These are phyloP conservation scores for Julus scandinavius DNA, from an alignment of 2,888 invertebrate species.

Conservation along the genomic window DNA sequence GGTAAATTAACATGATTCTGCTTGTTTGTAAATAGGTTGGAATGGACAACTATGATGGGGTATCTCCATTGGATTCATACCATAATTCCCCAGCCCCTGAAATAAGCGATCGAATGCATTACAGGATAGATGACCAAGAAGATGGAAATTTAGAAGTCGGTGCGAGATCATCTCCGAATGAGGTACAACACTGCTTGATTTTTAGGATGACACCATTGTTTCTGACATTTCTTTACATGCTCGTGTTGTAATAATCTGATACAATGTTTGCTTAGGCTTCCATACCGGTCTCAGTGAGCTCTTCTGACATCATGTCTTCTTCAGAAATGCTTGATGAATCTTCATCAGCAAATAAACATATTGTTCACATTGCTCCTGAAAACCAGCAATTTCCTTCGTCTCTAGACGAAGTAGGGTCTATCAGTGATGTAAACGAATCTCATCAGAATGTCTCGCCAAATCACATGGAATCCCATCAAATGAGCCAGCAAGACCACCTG, in stretches of 20 bases:
- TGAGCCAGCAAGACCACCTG: not conserved
- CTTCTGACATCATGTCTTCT: conserved; percentile 40
- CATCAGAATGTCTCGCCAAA: not conserved
- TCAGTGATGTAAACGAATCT: conserved; percentile 32
- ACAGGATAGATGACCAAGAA: not conserved
- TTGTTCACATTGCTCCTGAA: not conserved
- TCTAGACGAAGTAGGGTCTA: conserved; percentile 30
- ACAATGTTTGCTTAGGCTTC: not conserved
- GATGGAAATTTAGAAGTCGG: conserved; percentile 47
- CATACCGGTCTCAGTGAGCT: conserved; percentile 39
- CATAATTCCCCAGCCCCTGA: conserved; percentile 53
- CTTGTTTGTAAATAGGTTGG: conserved; percentile 42
- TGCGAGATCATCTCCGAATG: not conserved
- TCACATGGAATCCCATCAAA: conserved; percentile 11
- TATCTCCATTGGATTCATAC: conserved; percentile 53
- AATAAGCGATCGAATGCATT: not conserved
- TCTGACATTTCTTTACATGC: not conserved
- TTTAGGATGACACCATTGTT: not conserved
- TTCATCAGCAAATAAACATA: not conserved
- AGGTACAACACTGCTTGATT: not conserved
- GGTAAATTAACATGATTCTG: too few relatives aligned
- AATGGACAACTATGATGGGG: conserved; percentile 53
- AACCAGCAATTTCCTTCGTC: conserved; percentile 4
- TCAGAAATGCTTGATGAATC: conserved; percentile 26
- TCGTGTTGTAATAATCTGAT: not conserved